These are phyloP conservation scores for Oncorhynchus tshawytscha DNA, from an alignment of 2,113 vertebrate genomes.

Conservation along the genomic window DNA sequence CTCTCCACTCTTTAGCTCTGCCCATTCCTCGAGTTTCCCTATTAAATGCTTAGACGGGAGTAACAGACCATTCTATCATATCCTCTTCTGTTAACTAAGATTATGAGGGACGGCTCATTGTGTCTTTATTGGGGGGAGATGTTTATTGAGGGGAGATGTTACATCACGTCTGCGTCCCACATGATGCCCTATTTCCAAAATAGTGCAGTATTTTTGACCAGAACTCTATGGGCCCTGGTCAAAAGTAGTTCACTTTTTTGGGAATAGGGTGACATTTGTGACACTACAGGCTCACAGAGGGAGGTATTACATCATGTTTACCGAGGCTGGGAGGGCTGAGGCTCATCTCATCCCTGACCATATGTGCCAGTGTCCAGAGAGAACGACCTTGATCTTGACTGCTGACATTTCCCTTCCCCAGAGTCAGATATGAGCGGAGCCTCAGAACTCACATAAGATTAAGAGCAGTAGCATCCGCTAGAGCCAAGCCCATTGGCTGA, in stretches of 20 bases:
- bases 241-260: background rate
- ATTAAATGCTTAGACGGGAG: slow-evolving; percentile 48
- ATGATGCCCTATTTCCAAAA: too few relatives aligned
- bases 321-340: too few relatives aligned
- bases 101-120: slow-evolving; percentile 19
- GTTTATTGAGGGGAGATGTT: too few relatives aligned
- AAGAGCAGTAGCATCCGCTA: slow-evolving; percentile 33
- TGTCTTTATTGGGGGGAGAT: slow-evolving; percentile 8
- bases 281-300: too few relatives aligned
- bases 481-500: slow-evolving; percentile 23
- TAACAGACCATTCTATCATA: background rate
- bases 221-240: background rate
- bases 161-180: slow-evolving; percentile 33
- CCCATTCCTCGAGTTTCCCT: slow-evolving; percentile 9
- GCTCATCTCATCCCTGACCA: slow-evolving; percentile 8
- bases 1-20: background rate
- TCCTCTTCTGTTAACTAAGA: slow-evolving; percentile 24
- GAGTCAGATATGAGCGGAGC: slow-evolving; percentile 44
- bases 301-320: too few relatives aligned
- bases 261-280: too few relatives aligned
- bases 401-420: slow-evolving; percentile 22
- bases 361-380: slow-evolving; percentile 28
- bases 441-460: slow-evolving; percentile 52
- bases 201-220: too few relatives aligned
- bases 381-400: slow-evolving; percentile 51